Conservation (phyloP, 2,797 vertebrate genomes). For the Eulemur coronatus region DNA sequence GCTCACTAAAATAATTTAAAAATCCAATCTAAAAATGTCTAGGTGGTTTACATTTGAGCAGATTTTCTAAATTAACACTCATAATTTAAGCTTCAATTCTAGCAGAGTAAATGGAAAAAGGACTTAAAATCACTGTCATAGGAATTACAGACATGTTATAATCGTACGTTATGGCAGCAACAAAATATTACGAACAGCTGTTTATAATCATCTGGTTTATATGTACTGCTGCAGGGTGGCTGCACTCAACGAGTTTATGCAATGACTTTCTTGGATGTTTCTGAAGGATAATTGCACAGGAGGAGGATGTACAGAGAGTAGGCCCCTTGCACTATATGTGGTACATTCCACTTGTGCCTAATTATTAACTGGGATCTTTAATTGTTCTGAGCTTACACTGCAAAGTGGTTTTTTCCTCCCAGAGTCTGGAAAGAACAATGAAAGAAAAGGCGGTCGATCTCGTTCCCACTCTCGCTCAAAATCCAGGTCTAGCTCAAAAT, state of each 20-base stretch:
- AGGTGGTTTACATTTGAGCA: slow-evolving; percentile 61
- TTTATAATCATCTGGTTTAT: slow-evolving; percentile 90
- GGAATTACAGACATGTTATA: slow-evolving; percentile 81
- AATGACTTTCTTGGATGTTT: slow-evolving; percentile 90
- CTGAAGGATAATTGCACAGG: slow-evolving; percentile 89
- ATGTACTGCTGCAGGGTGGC: slow-evolving; percentile 90
- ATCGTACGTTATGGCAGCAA: slow-evolving; percentile 87
- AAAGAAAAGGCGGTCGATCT: slow-evolving; percentile 87
- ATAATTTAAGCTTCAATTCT: slow-evolving; percentile 74
- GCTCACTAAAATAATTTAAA: slow-evolving; percentile 34
- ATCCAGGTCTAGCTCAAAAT: slow-evolving; percentile 90
- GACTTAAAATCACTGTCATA: slow-evolving; percentile 72
- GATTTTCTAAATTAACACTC: slow-evolving; percentile 71
- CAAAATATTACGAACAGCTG: slow-evolving; percentile 85
- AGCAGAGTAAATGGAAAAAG: slow-evolving; percentile 59
- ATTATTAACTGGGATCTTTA: slow-evolving; percentile 88
- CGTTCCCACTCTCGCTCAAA: slow-evolving; percentile 89
- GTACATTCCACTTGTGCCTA: slow-evolving; percentile 87
- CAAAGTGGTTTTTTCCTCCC: slow-evolving; percentile 89
- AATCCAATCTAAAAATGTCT: slow-evolving; percentile 51
- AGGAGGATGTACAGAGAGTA: slow-evolving; percentile 88
- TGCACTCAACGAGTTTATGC: slow-evolving; percentile 89
- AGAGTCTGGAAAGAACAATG: slow-evolving; percentile 88
- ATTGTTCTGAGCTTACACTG: slow-evolving; percentile 89
- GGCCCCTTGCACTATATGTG: slow-evolving; percentile 88